Conservation (phyloP, 1,140 invertebrate species). For the Drosophila serrata region DNA sequence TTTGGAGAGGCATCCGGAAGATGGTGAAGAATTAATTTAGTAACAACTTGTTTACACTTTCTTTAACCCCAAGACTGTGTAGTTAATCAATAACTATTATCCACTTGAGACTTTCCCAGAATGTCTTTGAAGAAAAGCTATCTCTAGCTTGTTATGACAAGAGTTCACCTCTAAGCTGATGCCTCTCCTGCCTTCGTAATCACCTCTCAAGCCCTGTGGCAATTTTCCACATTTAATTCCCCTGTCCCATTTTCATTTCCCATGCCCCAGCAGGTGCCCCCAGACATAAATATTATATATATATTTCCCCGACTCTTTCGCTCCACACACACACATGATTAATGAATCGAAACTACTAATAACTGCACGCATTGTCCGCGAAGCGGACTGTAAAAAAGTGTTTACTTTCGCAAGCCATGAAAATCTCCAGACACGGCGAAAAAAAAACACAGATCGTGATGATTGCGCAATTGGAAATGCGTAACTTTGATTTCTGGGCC, state of each 20-base stretch:
- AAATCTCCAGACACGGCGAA: conserved; percentile 54
- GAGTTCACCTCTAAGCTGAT: conserved; percentile 10
- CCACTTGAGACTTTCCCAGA: not conserved
- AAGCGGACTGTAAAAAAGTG: conserved; percentile 62
- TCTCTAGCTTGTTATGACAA: conserved; percentile 16
- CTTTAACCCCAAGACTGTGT: not conserved
- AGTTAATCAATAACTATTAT: not conserved
- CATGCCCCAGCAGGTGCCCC: conserved; percentile 57
- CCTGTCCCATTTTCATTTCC: conserved; percentile 40
- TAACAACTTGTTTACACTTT: not conserved
- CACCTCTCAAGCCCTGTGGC: conserved; percentile 1
- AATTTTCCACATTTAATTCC: conserved; percentile 18
- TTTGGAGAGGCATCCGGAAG: not conserved
- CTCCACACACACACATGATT: conserved; percentile 55
- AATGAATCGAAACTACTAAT: conserved; percentile 65
- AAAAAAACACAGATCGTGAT: conserved; percentile 28
- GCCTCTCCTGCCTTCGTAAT: conserved; percentile 20
- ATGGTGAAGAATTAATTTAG: not conserved
- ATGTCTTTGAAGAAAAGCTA: conserved; percentile 5
- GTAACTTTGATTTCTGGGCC: conserved; percentile 66
- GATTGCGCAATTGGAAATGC: conserved; percentile 75
- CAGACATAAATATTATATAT: conserved; percentile 4
- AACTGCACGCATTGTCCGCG: conserved; percentile 59
- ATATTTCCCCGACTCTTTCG: conserved; percentile 14
- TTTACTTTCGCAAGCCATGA: conserved; percentile 75